phyloP scores from a whole-genome alignment of 2,113 vertebrate species.

The Rhinolophus ferrumequinum region DNA sequence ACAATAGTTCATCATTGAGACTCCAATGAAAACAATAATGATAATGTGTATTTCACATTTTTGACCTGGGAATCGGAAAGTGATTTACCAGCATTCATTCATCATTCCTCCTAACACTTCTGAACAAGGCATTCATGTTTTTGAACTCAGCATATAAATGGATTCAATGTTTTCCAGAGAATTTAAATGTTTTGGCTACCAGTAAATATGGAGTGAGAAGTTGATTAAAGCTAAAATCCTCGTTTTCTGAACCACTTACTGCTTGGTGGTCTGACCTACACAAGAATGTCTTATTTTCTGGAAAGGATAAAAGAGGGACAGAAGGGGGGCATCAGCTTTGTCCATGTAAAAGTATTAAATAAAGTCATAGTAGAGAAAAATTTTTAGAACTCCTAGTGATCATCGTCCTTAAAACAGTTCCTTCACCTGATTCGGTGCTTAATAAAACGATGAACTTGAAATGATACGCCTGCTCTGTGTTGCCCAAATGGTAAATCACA shows the following conservation, averaged over 20 bases:
- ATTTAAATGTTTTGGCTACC: not conserved
- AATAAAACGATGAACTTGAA: constrained; percentile 7
- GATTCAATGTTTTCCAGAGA: constrained; percentile 34
- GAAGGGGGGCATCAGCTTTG: not conserved
- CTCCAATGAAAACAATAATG: not conserved
- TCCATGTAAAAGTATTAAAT: not conserved
- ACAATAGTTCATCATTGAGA: not conserved
- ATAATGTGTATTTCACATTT: not conserved
- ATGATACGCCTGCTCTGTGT: not conserved
- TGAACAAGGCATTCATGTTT: constrained; percentile 3
- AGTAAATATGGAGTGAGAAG: not conserved
- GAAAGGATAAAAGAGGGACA: not conserved
- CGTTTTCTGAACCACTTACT: not conserved
- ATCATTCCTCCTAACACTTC: not conserved
- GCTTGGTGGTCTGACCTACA: not conserved
- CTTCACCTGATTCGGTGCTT: not conserved
- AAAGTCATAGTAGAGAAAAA: not conserved
- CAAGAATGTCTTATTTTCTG: not conserved
- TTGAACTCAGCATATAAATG: constrained; percentile 38
- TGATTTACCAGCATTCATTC: not conserved
- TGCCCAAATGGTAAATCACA: not conserved
- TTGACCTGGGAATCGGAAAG: constrained; percentile 32
- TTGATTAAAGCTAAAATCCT: not conserved
- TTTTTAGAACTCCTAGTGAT: not conserved
- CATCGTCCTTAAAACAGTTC: not conserved